Evolutionary conservation across 2,797 vertebrate genomes (phyloP).

Genomic region (Gambusia yucatana): DNA sequence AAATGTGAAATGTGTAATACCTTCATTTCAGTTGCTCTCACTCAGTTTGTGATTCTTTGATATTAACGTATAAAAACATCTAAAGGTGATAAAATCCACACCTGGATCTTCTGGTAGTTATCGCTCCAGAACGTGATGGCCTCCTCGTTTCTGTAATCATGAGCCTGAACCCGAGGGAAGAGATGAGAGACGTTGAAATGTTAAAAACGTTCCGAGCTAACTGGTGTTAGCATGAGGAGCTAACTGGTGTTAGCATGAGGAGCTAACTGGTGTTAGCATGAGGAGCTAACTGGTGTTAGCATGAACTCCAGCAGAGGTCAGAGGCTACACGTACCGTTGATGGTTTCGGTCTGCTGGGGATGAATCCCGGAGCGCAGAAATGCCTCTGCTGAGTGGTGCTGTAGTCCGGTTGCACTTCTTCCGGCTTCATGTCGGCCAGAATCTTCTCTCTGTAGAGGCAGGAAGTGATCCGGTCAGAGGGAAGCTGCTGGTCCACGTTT

Average conservation of each 20-base stretch:
- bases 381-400: slow-evolving; percentile 70
- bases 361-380: slow-evolving; percentile 72
- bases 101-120: slow-evolving; percentile 75
- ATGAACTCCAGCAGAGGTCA: neutral
- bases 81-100: slow-evolving; percentile 19
- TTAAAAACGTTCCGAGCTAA: too few relatives aligned
- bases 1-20: too few relatives aligned
- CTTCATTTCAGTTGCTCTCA: neutral
- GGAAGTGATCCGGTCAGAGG: neutral
- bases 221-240: too few relatives aligned
- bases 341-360: slow-evolving; percentile 38
- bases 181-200: neutral
- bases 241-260: too few relatives aligned
- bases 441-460: slow-evolving; percentile 72
- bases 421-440: slow-evolving; percentile 43
- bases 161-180: slow-evolving; percentile 55
- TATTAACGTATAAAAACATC: neutral
- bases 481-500: neutral
- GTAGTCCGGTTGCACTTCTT: slow-evolving; percentile 47
- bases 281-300: neutral
- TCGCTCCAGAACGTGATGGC: slow-evolving; percentile 82
- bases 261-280: neutral
- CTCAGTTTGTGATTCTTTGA: neutral
- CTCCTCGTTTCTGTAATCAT: slow-evolving; percentile 73
- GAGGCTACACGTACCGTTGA: slow-evolving; percentile 51